Evolutionary conservation across 2,888 invertebrate genomes (phyloP).

Genomic region (Cactoblastis cactorum): DNA sequence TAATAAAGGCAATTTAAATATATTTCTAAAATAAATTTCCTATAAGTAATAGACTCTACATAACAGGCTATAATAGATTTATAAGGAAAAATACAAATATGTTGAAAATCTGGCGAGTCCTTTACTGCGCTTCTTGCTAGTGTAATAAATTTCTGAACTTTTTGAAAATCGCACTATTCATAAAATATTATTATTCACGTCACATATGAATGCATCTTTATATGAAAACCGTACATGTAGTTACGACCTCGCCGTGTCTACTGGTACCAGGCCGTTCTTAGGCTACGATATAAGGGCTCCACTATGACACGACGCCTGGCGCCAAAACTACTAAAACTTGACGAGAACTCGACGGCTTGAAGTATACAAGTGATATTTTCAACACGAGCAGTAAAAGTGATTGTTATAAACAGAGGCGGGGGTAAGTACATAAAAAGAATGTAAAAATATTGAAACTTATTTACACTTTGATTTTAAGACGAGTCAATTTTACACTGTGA

Average conservation of each 20-base stretch:
- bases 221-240: constrained; percentile 57
- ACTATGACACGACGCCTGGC: constrained; percentile 68
- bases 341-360: constrained; percentile 44
- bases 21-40: too few relatives aligned
- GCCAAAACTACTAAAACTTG: constrained; percentile 69
- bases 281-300: constrained; percentile 59
- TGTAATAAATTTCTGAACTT: too few relatives aligned
- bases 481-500: too few relatives aligned
- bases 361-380: constrained; percentile 15
- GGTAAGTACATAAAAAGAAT: not conserved
- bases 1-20: too few relatives aligned
- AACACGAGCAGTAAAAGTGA: constrained; percentile 6
- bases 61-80: too few relatives aligned
- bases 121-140: too few relatives aligned
- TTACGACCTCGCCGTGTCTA: constrained; percentile 67
- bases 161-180: too few relatives aligned
- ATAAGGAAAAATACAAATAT: too few relatives aligned
- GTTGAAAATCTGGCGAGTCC: too few relatives aligned
- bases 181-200: not conserved
- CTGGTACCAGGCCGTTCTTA: constrained; percentile 67
- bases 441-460: not conserved
- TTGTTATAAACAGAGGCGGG: not conserved
- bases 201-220: constrained; percentile 52
- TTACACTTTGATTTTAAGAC: not conserved
- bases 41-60: too few relatives aligned